phyloP scores from a whole-genome alignment of 2,888 invertebrate genomes.

The Malthinus seriepunctatus region DNA sequence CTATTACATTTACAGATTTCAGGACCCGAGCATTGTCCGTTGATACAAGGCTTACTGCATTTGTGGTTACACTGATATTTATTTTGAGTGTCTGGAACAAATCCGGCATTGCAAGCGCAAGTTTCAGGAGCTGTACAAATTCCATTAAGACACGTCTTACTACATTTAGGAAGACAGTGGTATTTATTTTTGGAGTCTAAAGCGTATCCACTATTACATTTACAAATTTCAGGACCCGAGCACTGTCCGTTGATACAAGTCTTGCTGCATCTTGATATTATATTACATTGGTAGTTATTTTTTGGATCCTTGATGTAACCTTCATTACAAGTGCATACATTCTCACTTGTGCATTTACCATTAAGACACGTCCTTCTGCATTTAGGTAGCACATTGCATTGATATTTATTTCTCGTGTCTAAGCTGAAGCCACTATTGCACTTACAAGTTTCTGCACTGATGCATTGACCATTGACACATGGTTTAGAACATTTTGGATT shows the following conservation, averaged over 20 bases:
- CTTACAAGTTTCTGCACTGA: conserved; percentile 41
- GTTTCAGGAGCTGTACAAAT: conserved; percentile 32
- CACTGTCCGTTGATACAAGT: conserved; percentile 35
- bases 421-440: conserved; percentile 35
- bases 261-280: conserved; percentile 45
- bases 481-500: conserved; percentile 32
- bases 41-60: conserved; percentile 25
- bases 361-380: conserved; percentile 18
- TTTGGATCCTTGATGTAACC: conserved; percentile 3
- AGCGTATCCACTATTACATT: conserved; percentile 33
- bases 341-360: conserved; percentile 39
- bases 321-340: conserved; percentile 18
- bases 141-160: conserved; percentile 33
- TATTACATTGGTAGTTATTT: conserved; percentile 22
- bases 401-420: conserved; percentile 28
- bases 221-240: conserved; percentile 46
- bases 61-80: conserved; percentile 28
- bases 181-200: conserved; percentile 39
- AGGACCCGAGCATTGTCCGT: conserved; percentile 20
- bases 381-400: conserved; percentile 13
- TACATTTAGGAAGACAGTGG: conserved; percentile 36
- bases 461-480: conserved; percentile 38
- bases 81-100: background rate
- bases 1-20: conserved; percentile 32
- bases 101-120: conserved; percentile 31